These are phyloP conservation scores for Phyto melanocephala DNA, from an alignment of 2,888 invertebrate species.

Conservation along the genomic window DNA sequence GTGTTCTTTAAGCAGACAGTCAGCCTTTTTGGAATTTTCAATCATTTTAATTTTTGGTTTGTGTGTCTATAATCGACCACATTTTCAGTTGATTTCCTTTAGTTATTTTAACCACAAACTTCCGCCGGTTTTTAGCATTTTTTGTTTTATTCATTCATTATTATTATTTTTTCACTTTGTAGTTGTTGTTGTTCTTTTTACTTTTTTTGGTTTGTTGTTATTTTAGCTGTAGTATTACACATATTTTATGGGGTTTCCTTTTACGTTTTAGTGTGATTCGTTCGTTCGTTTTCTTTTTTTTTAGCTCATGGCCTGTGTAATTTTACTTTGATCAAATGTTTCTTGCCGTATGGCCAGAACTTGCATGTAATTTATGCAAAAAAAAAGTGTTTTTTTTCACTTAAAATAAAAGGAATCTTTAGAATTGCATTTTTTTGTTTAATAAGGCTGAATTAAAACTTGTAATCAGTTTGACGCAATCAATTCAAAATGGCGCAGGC, in stretches of 20 bases:
- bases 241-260: constrained; percentile 60
- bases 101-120: constrained; percentile 64
- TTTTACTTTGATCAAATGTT: constrained; percentile 59
- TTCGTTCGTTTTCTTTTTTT: no score
- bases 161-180: not conserved
- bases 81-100: constrained; percentile 49
- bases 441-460: not conserved
- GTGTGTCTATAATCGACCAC: constrained; percentile 43
- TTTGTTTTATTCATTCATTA: constrained; percentile 14
- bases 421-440: not conserved
- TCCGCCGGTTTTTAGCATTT: constrained; percentile 54
- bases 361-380: constrained; percentile 7
- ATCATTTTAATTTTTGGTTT: constrained; percentile 33
- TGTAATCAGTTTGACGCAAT: constrained; percentile 27
- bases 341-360: constrained; percentile 22
- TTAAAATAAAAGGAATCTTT: constrained; percentile 7
- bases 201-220: not conserved
- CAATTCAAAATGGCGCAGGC: no score
- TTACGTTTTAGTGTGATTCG: constrained; percentile 34
- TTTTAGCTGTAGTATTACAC: constrained; percentile 24
- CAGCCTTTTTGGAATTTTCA: constrained; percentile 26
- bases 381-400: not conserved
- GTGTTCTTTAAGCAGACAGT: not conserved
- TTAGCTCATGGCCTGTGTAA: constrained; percentile 39
- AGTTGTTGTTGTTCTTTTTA: not conserved